These are phyloP conservation scores for Sylvilagus floridanus DNA, from an alignment of 2,797 vertebrate species.

Conservation along the genomic window DNA sequence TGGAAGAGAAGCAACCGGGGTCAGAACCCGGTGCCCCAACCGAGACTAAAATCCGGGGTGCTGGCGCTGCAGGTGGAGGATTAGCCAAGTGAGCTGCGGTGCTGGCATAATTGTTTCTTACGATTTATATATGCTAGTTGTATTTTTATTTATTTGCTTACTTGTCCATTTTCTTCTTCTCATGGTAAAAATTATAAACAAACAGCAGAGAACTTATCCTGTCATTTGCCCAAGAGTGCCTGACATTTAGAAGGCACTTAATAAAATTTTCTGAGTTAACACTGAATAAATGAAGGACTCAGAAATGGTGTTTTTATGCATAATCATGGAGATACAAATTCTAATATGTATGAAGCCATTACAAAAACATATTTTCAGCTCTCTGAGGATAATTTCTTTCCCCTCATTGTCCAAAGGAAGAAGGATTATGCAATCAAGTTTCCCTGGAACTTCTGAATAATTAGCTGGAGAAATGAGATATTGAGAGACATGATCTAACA, in stretches of 20 bases:
- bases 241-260: constrained; percentile 11
- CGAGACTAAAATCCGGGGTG: too few species aligned
- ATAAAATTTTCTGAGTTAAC: constrained; percentile 44
- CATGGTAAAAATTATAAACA: neutral
- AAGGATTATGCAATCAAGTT: constrained; percentile 70
- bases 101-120: neutral
- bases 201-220: constrained; percentile 5
- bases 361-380: constrained; percentile 5
- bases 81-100: too few species aligned
- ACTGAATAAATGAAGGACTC: constrained; percentile 37
- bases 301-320: constrained; percentile 32
- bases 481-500: constrained; percentile 78
- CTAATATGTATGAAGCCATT: neutral
- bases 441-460: constrained; percentile 79
- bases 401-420: constrained; percentile 55
- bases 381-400: constrained; percentile 58
- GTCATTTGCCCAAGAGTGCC: neutral
- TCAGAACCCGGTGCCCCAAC: too few species aligned
- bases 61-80: too few species aligned
- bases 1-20: too few species aligned
- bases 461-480: constrained; percentile 78
- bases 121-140: neutral
- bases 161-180: constrained; percentile 46
- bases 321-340: constrained; percentile 18
- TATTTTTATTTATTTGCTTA: constrained; percentile 11